A percentile compares a stretch with the other conserved stretches of the same genome.
These are phyloP conservation scores for Cromileptes altivelis DNA, from an alignment of 2,113 vertebrate species.

Conservation along the genomic window DNA sequence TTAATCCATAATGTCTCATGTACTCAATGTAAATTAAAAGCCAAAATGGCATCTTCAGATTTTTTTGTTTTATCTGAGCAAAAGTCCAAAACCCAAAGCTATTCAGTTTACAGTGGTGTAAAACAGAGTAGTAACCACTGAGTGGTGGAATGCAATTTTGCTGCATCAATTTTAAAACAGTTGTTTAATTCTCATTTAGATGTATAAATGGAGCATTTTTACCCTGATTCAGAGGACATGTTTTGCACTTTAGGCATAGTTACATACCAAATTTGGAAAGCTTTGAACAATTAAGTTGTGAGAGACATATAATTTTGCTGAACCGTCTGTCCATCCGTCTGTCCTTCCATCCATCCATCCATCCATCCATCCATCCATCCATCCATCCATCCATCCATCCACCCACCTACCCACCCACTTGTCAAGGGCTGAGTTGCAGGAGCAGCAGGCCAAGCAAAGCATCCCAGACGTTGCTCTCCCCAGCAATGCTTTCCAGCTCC, in stretches of 20 bases:
- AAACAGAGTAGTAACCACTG: not conserved
- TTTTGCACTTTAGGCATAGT: not conserved
- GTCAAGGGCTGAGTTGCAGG: no score
- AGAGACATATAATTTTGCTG: not conserved
- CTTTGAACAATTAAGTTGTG: not conserved
- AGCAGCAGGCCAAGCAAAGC: no score
- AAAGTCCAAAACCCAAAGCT: not conserved
- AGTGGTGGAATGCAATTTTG: not conserved
- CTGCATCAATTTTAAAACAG: not conserved
- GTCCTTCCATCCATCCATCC: no score
- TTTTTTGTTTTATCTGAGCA: not conserved
- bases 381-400: no score
- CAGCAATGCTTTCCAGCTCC: no score
- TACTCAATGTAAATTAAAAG: not conserved
- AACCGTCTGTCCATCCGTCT: no score
- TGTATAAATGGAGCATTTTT: not conserved
- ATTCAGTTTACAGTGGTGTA: not conserved
- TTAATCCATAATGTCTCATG: not conserved
- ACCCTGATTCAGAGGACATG: not conserved
- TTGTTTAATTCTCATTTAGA: not conserved
- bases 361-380: no score
- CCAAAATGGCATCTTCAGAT: not conserved
- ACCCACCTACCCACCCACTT: no score
- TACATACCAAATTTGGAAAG: not conserved
- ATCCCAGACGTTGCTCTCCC: no score